Conservation (phyloP, 2,888 invertebrate species). For the Cheilosia impressa region DNA sequence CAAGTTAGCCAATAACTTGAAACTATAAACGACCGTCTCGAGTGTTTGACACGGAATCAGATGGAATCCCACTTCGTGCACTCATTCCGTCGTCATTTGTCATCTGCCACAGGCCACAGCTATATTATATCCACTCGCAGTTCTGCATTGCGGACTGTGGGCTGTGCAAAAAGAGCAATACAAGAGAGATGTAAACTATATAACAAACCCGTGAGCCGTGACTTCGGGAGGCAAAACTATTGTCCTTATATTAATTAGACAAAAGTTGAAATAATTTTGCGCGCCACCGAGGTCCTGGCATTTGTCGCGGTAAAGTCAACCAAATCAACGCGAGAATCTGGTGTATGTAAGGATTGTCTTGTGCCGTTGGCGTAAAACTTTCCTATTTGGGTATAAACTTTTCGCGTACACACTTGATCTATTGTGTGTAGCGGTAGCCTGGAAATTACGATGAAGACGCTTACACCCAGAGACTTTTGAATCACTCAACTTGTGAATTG, state of each 20-base stretch:
- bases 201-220: slow-evolving; percentile 51
- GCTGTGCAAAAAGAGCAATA: slow-evolving; percentile 13
- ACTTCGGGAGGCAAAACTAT: slow-evolving; percentile 59
- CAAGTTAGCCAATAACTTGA: slow-evolving; percentile 54
- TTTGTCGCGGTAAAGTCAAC: slow-evolving; percentile 43
- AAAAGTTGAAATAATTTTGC: slow-evolving; percentile 58
- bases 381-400: slow-evolving; percentile 56
- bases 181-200: slow-evolving; percentile 56
- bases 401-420: slow-evolving; percentile 40
- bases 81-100: not conserved
- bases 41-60: slow-evolving; percentile 6
- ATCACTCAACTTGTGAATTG: slow-evolving; percentile 5
- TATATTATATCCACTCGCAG: too few species aligned
- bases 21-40: slow-evolving; percentile 53
- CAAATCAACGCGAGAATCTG: slow-evolving; percentile 54
- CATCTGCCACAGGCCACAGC: not conserved
- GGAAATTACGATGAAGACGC: slow-evolving; percentile 23
- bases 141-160: slow-evolving; percentile 5
- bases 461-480: not conserved
- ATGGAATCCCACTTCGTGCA: slow-evolving; percentile 23
- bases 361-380: slow-evolving; percentile 32
- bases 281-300: slow-evolving; percentile 50
- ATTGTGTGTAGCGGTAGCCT: slow-evolving; percentile 8
- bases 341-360: slow-evolving; percentile 26
- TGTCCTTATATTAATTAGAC: slow-evolving; percentile 71